Percentiles rank a stretch among this genome's conserved stretches.
phyloP scores from a whole-genome alignment of 2,797 vertebrate species.

The Apogon talboti region DNA sequence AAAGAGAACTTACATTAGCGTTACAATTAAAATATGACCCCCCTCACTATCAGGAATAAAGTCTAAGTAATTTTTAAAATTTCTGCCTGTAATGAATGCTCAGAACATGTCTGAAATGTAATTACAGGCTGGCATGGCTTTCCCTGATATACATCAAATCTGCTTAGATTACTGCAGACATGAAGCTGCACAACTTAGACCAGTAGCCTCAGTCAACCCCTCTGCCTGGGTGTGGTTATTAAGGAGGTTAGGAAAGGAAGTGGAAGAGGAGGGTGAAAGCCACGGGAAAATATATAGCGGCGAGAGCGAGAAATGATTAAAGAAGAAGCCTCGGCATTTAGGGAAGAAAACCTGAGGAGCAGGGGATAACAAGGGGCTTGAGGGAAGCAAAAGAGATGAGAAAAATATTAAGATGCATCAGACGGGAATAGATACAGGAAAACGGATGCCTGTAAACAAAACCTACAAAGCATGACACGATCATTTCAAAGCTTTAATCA shows the following conservation, averaged over 20 bases:
- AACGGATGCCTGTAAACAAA: neutral
- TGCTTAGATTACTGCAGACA: slow-evolving; percentile 54
- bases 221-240: slow-evolving; percentile 34
- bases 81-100: slow-evolving; percentile 37
- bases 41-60: slow-evolving; percentile 25
- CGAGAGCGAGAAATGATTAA: neutral
- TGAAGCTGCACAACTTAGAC: slow-evolving; percentile 60
- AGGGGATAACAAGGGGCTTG: neutral
- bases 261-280: neutral
- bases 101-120: slow-evolving; percentile 52
- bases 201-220: slow-evolving; percentile 35
- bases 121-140: slow-evolving; percentile 48
- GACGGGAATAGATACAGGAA: neutral
- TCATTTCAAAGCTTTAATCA: slow-evolving; percentile 5
- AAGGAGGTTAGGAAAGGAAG: slow-evolving; percentile 44
- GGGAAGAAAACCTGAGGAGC: neutral
- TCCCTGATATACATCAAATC: slow-evolving; percentile 62
- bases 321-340: neutral
- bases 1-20: neutral
- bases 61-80: slow-evolving; percentile 33
- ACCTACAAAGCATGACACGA: neutral
- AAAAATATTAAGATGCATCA: neutral
- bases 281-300: neutral
- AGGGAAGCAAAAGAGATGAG: neutral
- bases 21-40: slow-evolving; percentile 10